Percentiles rank a stretch among this genome's conserved stretches.
Conservation (phyloP, 37 sponge, comb jelly and placozoan genomes). For the Haliclona indistincta region DNA sequence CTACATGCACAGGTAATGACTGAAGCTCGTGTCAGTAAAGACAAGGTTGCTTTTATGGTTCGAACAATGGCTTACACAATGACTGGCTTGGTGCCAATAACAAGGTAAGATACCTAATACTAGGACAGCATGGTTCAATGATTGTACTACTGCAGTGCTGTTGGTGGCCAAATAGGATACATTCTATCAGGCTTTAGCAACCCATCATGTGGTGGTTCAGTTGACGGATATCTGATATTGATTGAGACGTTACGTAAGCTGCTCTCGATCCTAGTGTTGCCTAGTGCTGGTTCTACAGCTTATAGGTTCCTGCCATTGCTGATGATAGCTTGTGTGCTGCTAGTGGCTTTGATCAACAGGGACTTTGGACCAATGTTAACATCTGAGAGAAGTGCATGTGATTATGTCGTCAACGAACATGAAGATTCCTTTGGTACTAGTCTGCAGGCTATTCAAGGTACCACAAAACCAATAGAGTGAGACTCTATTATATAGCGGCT, state of each 20-base stretch:
- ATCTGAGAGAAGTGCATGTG: conserved; percentile 37
- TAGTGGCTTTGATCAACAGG: conserved; percentile 15
- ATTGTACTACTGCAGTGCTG: conserved; percentile 51
- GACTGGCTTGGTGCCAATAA: conserved; percentile 40
- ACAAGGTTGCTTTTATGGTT: conserved; percentile 61
- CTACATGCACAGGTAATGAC: conserved; percentile 45
- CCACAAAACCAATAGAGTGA: too few species aligned
- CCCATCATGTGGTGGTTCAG: too few species aligned
- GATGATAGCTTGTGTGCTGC: conserved; percentile 20
- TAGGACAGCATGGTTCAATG: too few species aligned
- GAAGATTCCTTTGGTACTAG: too few species aligned
- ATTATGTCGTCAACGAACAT: too few species aligned
- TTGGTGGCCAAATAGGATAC: conserved; percentile 46
- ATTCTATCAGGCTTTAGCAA: not conserved
- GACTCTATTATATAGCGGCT: too few species aligned
- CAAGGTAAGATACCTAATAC: too few species aligned
- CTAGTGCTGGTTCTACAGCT: too few species aligned
- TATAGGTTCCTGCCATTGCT: conserved; percentile 54
- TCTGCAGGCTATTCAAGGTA: too few species aligned
- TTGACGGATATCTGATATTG: too few species aligned
- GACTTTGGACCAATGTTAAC: conserved; percentile 50
- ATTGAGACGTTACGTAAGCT: too few species aligned
- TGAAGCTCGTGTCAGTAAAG: conserved; percentile 20
- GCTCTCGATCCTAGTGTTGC: too few species aligned
- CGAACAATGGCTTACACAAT: conserved; percentile 33